phyloP scores from a whole-genome alignment of 2,797 vertebrate genomes.

The Rhinichthys osculus region DNA sequence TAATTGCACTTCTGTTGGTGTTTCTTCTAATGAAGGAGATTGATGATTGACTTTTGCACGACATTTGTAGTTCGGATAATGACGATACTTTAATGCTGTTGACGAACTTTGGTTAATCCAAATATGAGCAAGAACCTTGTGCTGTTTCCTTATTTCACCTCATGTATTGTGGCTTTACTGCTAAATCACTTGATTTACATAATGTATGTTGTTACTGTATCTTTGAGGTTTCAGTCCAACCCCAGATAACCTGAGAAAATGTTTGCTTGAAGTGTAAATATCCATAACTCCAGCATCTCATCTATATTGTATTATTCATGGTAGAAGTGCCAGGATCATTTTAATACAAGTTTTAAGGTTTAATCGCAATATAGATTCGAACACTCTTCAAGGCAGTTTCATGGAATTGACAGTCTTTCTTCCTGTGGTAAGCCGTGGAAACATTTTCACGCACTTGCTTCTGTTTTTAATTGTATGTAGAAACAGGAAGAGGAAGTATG shows the following conservation, averaged over 20 bases:
- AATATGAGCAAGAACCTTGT: background rate
- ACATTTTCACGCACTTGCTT: constrained; percentile 41
- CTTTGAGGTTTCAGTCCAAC: background rate
- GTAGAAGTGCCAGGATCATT: background rate
- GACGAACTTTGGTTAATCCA: background rate
- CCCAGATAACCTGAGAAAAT: background rate
- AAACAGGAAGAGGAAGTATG: constrained; percentile 57
- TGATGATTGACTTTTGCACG: background rate
- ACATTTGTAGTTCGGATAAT: background rate
- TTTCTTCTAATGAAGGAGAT: background rate
- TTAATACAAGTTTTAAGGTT: too few species aligned
- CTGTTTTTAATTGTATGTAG: constrained; percentile 45
- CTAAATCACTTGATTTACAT: background rate
- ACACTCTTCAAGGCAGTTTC: background rate
- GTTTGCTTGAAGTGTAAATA: background rate
- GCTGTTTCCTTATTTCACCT: background rate
- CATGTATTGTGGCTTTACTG: background rate
- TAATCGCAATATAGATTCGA: background rate
- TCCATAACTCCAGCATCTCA: background rate
- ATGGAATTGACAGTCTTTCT: constrained; percentile 14
- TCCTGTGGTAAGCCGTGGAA: constrained; percentile 41
- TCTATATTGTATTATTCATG: background rate
- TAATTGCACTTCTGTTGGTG: background rate
- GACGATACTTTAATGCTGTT: background rate
- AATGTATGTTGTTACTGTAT: background rate